These are phyloP conservation scores for Meda fulgida DNA, from an alignment of 2,797 vertebrate species.

Conservation along the genomic window DNA sequence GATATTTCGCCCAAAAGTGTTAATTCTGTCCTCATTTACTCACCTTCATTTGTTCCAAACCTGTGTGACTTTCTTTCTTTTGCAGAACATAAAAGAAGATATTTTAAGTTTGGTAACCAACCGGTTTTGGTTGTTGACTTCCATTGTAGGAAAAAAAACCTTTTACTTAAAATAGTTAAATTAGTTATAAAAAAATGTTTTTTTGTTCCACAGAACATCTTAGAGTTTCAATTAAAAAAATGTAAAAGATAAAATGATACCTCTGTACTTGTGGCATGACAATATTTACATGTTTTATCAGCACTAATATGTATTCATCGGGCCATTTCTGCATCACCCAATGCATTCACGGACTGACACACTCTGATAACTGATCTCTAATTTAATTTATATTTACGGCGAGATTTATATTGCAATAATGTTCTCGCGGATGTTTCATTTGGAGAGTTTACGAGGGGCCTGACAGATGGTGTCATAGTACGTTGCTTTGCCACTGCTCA, in stretches of 20 bases:
- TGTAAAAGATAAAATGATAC: constrained; percentile 41
- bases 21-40: no score
- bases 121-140: not conserved
- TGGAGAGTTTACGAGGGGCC: constrained; percentile 58
- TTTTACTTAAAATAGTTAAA: no score
- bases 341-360: constrained; percentile 32
- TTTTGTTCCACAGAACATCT: not conserved
- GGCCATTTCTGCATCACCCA: constrained; percentile 21
- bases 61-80: no score
- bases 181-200: not conserved
- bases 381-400: constrained; percentile 61
- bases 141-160: no score
- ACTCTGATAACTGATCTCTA: constrained; percentile 55
- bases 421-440: constrained; percentile 59
- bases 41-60: no score
- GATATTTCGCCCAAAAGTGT: no score
- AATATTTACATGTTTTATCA: constrained; percentile 32
- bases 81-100: no score
- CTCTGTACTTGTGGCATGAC: not conserved
- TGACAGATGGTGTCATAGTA: constrained; percentile 63
- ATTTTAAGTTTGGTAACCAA: no score
- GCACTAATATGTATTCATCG: constrained; percentile 41
- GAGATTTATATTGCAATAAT: constrained; percentile 61
- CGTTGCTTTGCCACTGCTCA: constrained; percentile 47
- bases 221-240: not conserved